Evolutionary conservation across 2,113 vertebrate species (phyloP).

Genomic region (Megatriorchis doriae): DNA sequence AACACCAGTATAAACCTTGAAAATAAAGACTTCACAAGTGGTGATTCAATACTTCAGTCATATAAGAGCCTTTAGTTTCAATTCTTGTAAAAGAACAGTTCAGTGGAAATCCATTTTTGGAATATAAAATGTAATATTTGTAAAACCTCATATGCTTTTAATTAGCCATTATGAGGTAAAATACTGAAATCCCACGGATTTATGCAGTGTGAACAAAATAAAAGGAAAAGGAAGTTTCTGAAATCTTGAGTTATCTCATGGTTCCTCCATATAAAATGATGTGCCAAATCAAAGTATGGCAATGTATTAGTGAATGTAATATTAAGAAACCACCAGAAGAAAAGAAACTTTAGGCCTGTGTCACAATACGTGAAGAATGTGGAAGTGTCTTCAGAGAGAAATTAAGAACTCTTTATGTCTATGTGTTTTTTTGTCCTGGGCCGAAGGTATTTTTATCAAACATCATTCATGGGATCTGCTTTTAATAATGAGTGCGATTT

Average conservation of each 20-base stretch:
- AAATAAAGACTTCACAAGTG: background rate
- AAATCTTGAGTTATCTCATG: background rate
- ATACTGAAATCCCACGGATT: background rate
- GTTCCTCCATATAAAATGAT: background rate
- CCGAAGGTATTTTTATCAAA: background rate
- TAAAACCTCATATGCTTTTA: background rate
- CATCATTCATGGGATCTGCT: background rate
- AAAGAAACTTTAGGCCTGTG: background rate
- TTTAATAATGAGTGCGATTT: background rate
- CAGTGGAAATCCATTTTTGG: background rate
- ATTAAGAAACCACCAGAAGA: background rate
- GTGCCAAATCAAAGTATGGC: background rate
- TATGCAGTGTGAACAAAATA: background rate
- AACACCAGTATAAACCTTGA: background rate
- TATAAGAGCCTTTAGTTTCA: background rate
- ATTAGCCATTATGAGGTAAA: background rate
- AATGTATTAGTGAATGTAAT: background rate
- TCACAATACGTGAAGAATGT: background rate
- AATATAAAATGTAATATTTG: background rate
- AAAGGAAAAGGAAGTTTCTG: background rate
- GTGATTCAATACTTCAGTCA: background rate
- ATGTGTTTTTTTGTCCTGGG: fast-evolving
- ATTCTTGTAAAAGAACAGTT: background rate
- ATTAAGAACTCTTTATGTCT: background rate
- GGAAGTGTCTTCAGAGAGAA: background rate